phyloP scores from a whole-genome alignment of 2,797 vertebrate genomes.

The Etheostoma perlongum region DNA sequence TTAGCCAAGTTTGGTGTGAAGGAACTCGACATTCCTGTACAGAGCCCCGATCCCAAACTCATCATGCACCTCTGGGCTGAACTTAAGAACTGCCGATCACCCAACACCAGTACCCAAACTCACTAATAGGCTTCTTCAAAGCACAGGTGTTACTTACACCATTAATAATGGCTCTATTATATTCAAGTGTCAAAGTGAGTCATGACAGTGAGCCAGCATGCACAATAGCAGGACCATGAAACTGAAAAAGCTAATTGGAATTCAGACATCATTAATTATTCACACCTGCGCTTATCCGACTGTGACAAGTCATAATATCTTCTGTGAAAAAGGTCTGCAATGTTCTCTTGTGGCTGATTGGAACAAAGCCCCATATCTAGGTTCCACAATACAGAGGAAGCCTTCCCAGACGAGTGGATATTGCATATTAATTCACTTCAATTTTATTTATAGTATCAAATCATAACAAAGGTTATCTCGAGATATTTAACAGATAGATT shows the following conservation, averaged over 20 bases:
- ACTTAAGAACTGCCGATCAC: not conserved
- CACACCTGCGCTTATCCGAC: not conserved
- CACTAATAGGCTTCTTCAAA: conserved; percentile 6
- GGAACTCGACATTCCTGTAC: not conserved
- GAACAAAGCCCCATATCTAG: conserved; percentile 2
- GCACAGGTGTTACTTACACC: conserved; percentile 12
- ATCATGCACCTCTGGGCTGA: not conserved
- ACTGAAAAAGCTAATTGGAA: conserved; percentile 6
- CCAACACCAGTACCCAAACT: not conserved
- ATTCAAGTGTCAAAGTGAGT: conserved; percentile 1
- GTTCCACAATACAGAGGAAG: not conserved
- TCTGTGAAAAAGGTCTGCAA: not conserved
- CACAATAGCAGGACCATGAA: not conserved
- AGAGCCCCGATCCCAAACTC: not conserved
- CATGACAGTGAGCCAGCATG: not conserved
- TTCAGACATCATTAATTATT: conserved; percentile 24
- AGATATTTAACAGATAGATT: too few relatives aligned
- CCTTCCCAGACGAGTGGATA: not conserved
- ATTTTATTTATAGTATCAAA: too few relatives aligned
- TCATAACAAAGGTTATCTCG: too few relatives aligned
- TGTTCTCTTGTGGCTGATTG: not conserved
- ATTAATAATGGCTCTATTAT: conserved; percentile 3
- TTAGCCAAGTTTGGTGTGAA: not conserved
- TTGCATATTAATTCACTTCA: not conserved
- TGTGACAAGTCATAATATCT: conserved; percentile 10